Conservation (phyloP, 2,113 vertebrate genomes). For the Hipposideros armiger region DNA sequence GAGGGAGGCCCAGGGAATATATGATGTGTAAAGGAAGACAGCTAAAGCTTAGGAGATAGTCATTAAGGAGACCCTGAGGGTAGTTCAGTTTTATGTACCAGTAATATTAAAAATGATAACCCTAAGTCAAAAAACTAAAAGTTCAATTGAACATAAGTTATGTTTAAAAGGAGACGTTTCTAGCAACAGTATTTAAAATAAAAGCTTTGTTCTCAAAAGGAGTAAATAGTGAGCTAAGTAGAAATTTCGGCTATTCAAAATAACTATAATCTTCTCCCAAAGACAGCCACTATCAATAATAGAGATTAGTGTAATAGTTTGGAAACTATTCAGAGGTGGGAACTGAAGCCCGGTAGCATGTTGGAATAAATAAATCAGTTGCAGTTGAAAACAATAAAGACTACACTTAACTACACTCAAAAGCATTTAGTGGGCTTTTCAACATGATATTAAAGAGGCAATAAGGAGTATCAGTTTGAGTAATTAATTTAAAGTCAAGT, state of each 20-base stretch:
- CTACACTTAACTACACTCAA: neutral
- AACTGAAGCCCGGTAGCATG: neutral
- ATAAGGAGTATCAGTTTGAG: neutral
- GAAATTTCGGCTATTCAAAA: neutral
- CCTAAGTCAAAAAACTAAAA: neutral
- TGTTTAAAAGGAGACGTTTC: neutral
- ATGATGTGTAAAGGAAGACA: neutral
- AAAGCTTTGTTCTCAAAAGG: neutral
- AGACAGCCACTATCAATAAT: neutral
- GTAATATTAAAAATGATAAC: neutral
- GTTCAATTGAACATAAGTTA: neutral
- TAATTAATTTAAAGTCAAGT: conserved; percentile 5
- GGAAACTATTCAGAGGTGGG: neutral
- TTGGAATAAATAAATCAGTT: neutral
- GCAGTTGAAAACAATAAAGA: neutral
- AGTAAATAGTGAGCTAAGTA: conserved; percentile 1
- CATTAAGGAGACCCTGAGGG: neutral
- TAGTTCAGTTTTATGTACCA: neutral
- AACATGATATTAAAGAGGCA: neutral
- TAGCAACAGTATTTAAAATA: conserved; percentile 31
- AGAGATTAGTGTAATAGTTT: neutral
- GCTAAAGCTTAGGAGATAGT: neutral
- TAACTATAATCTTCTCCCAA: neutral
- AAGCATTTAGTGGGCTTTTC: neutral
- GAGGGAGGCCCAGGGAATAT: neutral